phyloP scores from a whole-genome alignment of 1,140 invertebrate species.

The Dysdera silvatica region DNA sequence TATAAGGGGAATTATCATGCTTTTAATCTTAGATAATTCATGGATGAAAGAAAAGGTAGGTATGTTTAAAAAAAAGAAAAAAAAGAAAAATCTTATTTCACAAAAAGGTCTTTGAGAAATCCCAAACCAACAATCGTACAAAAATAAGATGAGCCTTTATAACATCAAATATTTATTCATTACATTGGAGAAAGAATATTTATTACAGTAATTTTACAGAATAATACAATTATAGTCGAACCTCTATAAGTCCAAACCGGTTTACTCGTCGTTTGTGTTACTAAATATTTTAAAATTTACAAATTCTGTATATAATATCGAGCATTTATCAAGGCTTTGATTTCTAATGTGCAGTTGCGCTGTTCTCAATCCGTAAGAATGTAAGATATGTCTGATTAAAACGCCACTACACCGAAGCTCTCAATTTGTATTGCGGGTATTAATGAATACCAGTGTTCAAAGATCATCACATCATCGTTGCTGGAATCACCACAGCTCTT shows the following conservation, averaged over 20 bases:
- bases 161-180: constrained; percentile 11
- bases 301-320: constrained; percentile 7
- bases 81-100: background rate
- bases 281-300: constrained; percentile 22
- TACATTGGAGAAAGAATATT: constrained; percentile 25
- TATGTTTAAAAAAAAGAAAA: background rate
- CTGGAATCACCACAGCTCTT: no score
- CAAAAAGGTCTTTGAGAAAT: background rate
- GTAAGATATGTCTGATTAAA: constrained; percentile 24
- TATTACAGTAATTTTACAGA: constrained; percentile 30
- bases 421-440: no score
- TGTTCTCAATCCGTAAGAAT: constrained; percentile 16
- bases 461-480: no score
- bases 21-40: no score
- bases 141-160: background rate
- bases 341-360: constrained; percentile 24
- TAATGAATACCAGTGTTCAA: no score
- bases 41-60: no score
- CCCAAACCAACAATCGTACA: background rate
- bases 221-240: constrained; percentile 22
- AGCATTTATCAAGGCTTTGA: constrained; percentile 4
- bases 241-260: background rate
- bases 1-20: no score
- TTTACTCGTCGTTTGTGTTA: background rate
- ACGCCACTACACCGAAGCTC: constrained; percentile 11